Conservation (phyloP, 1,140 invertebrate species). For the Dermatophagoides farinae region DNA sequence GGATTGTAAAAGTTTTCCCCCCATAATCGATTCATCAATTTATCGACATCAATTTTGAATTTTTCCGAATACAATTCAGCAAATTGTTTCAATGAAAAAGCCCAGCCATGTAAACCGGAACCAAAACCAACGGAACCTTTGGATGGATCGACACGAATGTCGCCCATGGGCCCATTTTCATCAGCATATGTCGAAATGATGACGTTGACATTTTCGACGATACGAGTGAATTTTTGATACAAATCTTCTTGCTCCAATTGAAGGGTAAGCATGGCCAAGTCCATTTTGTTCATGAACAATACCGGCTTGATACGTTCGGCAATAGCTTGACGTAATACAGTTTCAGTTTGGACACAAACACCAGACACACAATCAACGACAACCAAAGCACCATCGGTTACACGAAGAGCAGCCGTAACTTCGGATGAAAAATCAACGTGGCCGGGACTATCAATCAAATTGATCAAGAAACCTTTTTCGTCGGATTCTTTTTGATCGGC, state of each 20-base stretch:
- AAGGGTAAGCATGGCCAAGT: conserved; percentile 35
- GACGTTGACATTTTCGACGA: conserved; percentile 98
- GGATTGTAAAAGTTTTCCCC: conserved; percentile 98
- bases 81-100: conserved; percentile 98
- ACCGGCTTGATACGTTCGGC: conserved; percentile 40
- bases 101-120: conserved; percentile 96
- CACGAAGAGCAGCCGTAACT: conserved; percentile 39
- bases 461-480: conserved; percentile 36
- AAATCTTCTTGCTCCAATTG: conserved; percentile 63
- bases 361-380: conserved; percentile 41
- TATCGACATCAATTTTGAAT: conserved; percentile 90
- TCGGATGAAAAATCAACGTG: conserved; percentile 42
- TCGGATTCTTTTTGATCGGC: conserved; percentile 23
- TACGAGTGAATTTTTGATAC: conserved; percentile 98
- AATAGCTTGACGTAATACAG: conserved; percentile 40
- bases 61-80: conserved; percentile 96
- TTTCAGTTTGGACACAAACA: conserved; percentile 41
- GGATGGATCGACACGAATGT: conserved; percentile 43
- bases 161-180: conserved; percentile 93
- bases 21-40: conserved; percentile 79
- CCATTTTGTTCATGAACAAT: conserved; percentile 43
- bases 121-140: conserved; percentile 96
- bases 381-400: conserved; percentile 40
- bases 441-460: conserved; percentile 40
- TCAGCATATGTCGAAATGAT: conserved; percentile 99